Evolutionary conservation across 2,113 vertebrate species (phyloP).

Genomic region (Ceratotherium simum): DNA sequence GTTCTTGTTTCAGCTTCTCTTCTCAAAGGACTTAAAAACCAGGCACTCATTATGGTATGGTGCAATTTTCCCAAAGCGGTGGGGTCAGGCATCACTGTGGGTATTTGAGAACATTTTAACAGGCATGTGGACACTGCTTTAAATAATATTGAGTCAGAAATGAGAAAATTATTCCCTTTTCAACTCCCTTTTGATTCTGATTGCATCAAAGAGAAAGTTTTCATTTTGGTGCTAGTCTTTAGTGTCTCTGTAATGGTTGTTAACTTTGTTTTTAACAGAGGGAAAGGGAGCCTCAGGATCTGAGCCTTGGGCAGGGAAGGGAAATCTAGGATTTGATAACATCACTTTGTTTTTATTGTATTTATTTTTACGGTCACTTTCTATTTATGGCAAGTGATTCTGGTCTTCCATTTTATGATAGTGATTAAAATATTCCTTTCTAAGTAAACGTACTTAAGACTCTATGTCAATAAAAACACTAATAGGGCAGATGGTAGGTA

Average conservation of each 20-base stretch:
- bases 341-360: constrained; percentile 38
- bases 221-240: background rate
- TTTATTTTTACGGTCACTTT: constrained; percentile 49
- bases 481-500: background rate
- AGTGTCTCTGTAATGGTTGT: background rate
- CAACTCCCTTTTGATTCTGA: constrained; percentile 5
- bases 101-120: background rate
- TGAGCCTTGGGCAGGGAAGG: background rate
- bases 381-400: constrained; percentile 50
- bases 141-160: constrained; percentile 44
- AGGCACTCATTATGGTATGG: background rate
- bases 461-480: constrained; percentile 41
- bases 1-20: background rate
- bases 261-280: background rate
- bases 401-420: constrained; percentile 47
- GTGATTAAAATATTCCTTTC: constrained; percentile 47
- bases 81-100: background rate
- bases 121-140: background rate
- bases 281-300: background rate
- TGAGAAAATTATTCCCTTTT: constrained; percentile 8
- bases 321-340: constrained; percentile 6
- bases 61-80: background rate
- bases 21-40: constrained; percentile 9
- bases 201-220: background rate
- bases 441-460: constrained; percentile 8